Evolutionary conservation across 2,888 invertebrate genomes (phyloP).

Genomic region (Galerucella nymphaeae): DNA sequence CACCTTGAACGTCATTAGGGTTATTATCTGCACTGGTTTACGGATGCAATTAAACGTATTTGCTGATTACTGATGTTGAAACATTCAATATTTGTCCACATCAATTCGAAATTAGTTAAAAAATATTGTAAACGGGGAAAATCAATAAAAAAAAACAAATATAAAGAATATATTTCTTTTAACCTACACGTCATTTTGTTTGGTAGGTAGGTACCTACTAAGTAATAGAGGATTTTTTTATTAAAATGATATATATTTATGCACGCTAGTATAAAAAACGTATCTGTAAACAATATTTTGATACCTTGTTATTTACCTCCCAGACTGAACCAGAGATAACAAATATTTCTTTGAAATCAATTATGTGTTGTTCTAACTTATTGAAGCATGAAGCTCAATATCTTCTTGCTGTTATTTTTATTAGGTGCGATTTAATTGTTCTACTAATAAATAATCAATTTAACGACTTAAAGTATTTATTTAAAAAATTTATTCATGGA

Average conservation of each 20-base stretch:
- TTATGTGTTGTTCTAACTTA: neutral
- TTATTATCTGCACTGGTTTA: no score
- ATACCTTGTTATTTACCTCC: neutral
- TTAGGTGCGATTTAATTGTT: neutral
- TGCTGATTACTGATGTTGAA: no score
- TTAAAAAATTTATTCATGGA: neutral
- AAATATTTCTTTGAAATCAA: neutral
- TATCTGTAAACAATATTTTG: neutral
- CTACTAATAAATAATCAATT: neutral
- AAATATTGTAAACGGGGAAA: no score
- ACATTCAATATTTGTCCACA: no score
- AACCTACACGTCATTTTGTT: no score
- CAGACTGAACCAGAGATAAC: neutral
- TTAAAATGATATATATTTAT: neutral
- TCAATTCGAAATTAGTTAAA: no score
- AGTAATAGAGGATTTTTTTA: no score
- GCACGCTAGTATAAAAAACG: neutral
- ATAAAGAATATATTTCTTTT: no score
- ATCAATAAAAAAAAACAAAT: no score
- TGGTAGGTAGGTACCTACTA: no score
- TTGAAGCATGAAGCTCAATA: neutral
- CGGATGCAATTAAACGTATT: no score
- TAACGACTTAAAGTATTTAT: neutral
- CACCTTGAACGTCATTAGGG: no score
- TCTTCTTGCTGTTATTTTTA: neutral